Percentiles rank a stretch among this genome's conserved stretches.
phyloP scores from a whole-genome alignment of 2,888 invertebrate genomes.

The Eulithis testata region DNA sequence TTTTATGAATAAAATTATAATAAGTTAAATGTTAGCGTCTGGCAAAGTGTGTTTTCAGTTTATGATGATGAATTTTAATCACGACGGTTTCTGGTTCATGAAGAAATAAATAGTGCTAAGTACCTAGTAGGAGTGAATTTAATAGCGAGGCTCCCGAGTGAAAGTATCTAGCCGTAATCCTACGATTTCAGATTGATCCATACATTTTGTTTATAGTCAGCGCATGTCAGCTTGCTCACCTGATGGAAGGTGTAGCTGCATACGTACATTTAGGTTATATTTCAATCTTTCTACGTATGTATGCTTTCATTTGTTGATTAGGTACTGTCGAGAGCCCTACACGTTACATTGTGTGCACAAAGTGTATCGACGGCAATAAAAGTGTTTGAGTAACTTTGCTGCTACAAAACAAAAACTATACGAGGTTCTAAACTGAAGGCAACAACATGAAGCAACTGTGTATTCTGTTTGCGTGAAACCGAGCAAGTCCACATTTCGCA shows the following conservation, averaged over 20 bases:
- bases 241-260: too few relatives aligned
- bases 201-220: too few relatives aligned
- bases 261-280: too few relatives aligned
- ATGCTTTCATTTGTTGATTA: too few relatives aligned
- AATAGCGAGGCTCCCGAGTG: neutral
- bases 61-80: constrained; percentile 5
- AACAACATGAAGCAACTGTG: neutral
- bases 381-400: neutral
- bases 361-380: neutral
- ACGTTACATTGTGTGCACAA: neutral
- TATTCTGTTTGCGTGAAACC: neutral
- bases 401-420: neutral
- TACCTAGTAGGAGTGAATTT: neutral
- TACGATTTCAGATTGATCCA: too few relatives aligned
- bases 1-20: constrained; percentile 26
- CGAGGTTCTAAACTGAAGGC: neutral
- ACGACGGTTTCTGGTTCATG: neutral
- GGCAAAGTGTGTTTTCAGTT: constrained; percentile 9
- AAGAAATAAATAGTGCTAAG: neutral
- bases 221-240: too few relatives aligned
- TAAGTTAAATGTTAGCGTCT: constrained; percentile 13
- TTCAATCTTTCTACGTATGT: too few relatives aligned
- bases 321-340: neutral
- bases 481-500: neutral
- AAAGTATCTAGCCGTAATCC: too few relatives aligned